These are phyloP conservation scores for Rhinophrynus dorsalis DNA, from an alignment of 2,797 vertebrate genomes.

Conservation along the genomic window DNA sequence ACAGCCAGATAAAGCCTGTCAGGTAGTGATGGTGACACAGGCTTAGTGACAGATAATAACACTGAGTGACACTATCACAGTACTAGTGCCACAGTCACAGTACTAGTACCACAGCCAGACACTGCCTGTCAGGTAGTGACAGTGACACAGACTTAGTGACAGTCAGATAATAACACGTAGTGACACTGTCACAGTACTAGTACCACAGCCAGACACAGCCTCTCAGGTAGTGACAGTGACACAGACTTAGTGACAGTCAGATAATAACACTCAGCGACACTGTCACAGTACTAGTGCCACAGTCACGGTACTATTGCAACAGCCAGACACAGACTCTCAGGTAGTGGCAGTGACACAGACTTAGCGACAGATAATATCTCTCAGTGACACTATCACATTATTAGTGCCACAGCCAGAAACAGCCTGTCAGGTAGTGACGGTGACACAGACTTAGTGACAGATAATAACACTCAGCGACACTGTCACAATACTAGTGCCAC, in stretches of 20 bases:
- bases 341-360: not conserved
- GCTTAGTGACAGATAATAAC: not conserved
- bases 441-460: no score
- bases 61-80: not conserved
- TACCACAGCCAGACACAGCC: no score
- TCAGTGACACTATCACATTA: no score
- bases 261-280: not conserved
- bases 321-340: no score
- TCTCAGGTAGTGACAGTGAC: no score
- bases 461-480: not conserved
- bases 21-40: no score
- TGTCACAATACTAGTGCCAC: not conserved
- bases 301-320: not conserved
- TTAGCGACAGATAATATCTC: no score
- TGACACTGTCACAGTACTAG: no score
- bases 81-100: not conserved
- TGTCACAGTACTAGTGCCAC: not conserved
- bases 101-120: not conserved
- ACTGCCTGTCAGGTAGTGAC: not conserved
- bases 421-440: no score
- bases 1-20: no score
- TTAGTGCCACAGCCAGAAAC: no score
- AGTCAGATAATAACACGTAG: no score
- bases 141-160: not conserved
- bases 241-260: not conserved